These are phyloP conservation scores for Himalopsyche tibetana DNA, from an alignment of 2,888 invertebrate species.

Conservation along the genomic window DNA sequence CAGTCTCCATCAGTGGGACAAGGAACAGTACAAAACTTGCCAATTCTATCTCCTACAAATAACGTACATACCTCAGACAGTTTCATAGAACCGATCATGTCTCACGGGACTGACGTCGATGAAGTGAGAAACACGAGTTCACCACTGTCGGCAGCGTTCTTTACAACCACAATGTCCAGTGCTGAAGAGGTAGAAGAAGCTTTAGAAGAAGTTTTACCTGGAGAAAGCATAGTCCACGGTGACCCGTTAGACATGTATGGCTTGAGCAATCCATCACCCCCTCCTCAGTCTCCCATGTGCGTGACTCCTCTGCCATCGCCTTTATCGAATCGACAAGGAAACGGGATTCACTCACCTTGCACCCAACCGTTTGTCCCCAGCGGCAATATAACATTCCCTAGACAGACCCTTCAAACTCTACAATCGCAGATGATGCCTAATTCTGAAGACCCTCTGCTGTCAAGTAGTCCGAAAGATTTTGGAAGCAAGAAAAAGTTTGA, in stretches of 20 bases:
- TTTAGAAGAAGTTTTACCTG: slow-evolving; percentile 88
- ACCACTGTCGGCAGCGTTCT: slow-evolving; percentile 89
- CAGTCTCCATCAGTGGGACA: slow-evolving; percentile 76
- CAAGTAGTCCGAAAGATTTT: slow-evolving; percentile 90
- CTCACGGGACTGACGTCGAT: slow-evolving; percentile 73
- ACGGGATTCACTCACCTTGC: slow-evolving; percentile 69
- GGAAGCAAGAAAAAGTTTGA: slow-evolving; percentile 77
- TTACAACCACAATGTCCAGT: slow-evolving; percentile 89
- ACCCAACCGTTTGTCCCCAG: slow-evolving; percentile 71
- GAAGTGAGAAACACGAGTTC: slow-evolving; percentile 86
- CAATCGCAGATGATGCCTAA: slow-evolving; percentile 92
- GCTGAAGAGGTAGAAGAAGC: slow-evolving; percentile 93
- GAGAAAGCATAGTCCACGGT: slow-evolving; percentile 81
- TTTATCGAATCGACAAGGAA: slow-evolving; percentile 69
- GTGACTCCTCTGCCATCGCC: slow-evolving; percentile 78
- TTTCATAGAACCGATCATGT: slow-evolving; percentile 65
- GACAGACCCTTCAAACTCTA: slow-evolving; percentile 75
- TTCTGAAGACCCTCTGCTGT: slow-evolving; percentile 89
- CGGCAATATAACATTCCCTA: slow-evolving; percentile 72
- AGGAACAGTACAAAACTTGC: slow-evolving; percentile 68
- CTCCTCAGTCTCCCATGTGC: slow-evolving; percentile 79
- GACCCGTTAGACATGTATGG: slow-evolving; percentile 73
- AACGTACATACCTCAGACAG: slow-evolving; percentile 60
- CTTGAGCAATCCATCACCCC: slow-evolving; percentile 79
- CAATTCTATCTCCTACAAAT: slow-evolving; percentile 70